Percentiles rank a stretch among this genome's conserved stretches.
phyloP scores from a whole-genome alignment of 2,797 vertebrate species.

The Borostomias antarcticus region DNA sequence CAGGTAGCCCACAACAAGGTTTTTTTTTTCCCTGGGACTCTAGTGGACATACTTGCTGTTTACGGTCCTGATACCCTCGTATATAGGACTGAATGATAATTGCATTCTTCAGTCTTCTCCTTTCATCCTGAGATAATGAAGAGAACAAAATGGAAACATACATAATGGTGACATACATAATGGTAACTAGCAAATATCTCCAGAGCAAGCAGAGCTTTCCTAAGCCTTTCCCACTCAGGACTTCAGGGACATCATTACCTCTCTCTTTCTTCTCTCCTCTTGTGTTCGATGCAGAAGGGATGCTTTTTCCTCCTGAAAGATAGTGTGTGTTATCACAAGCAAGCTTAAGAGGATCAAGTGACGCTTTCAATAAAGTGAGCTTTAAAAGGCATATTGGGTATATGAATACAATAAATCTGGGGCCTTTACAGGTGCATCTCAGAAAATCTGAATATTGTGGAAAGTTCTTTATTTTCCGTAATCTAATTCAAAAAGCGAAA shows the following conservation, averaged over 20 bases:
- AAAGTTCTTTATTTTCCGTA: too few relatives aligned
- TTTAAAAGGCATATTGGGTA: not conserved
- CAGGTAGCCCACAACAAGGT: too few relatives aligned
- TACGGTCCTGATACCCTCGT: conserved; percentile 92
- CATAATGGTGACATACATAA: not conserved
- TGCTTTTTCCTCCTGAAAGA: conserved; percentile 91
- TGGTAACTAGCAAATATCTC: not conserved
- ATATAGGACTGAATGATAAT: conserved; percentile 97
- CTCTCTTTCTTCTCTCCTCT: conserved; percentile 96
- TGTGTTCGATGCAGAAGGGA: conserved; percentile 96
- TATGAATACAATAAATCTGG: too few relatives aligned
- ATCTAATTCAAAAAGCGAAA: too few relatives aligned
- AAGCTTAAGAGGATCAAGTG: conserved; percentile 4
- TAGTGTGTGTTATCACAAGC: not conserved
- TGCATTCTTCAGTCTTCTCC: conserved; percentile 93
- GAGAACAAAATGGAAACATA: not conserved
- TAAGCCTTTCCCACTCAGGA: not conserved
- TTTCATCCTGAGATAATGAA: conserved; percentile 86
- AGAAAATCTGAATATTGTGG: too few relatives aligned
- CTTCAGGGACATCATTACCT: conserved; percentile 71
- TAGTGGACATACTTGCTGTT: conserved; percentile 83
- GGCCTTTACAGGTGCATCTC: too few relatives aligned
- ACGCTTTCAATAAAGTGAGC: not conserved
- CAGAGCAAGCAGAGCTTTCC: too few relatives aligned
- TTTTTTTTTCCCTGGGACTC: not conserved